Evolutionary conservation across 1,140 invertebrate genomes (phyloP).

Genomic region (Pararge aegeria): DNA sequence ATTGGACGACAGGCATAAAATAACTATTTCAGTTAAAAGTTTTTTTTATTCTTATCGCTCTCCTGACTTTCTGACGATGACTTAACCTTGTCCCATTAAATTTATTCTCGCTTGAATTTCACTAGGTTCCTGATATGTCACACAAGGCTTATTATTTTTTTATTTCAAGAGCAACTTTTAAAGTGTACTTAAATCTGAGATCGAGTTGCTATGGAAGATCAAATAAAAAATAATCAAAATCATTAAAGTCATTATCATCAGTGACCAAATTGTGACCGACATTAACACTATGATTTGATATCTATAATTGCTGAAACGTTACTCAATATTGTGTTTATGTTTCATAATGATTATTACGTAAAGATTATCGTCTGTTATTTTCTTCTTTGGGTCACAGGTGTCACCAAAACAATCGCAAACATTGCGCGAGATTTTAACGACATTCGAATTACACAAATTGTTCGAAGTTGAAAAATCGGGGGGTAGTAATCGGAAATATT

Average conservation of each 20-base stretch:
- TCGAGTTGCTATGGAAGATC: not conserved
- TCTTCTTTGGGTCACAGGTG: conserved; percentile 24
- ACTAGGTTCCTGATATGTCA: too few species aligned
- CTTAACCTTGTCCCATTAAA: too few species aligned
- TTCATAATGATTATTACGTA: conserved; percentile 41
- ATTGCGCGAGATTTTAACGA: not conserved
- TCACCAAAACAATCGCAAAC: conserved; percentile 19
- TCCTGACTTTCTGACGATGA: too few species aligned
- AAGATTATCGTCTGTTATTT: conserved; percentile 34
- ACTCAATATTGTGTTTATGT: conserved; percentile 12
- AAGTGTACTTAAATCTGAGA: not conserved
- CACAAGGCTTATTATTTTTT: too few species aligned
- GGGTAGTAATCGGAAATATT: too few species aligned
- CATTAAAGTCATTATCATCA: not conserved
- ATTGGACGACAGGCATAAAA: too few species aligned
- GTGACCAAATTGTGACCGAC: conserved; percentile 5
- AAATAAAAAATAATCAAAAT: not conserved
- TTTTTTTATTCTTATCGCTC: too few species aligned
- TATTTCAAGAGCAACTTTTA: too few species aligned
- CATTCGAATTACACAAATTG: not conserved
- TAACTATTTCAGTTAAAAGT: too few species aligned
- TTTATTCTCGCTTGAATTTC: too few species aligned
- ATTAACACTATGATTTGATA: conserved; percentile 14
- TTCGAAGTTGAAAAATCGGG: too few species aligned
- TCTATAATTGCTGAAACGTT: conserved; percentile 9